Evolutionary conservation across 2,888 invertebrate genomes (phyloP), one percentile per base, ranked within the genome.

Genomic region (Lymantria dispar): DNA sequence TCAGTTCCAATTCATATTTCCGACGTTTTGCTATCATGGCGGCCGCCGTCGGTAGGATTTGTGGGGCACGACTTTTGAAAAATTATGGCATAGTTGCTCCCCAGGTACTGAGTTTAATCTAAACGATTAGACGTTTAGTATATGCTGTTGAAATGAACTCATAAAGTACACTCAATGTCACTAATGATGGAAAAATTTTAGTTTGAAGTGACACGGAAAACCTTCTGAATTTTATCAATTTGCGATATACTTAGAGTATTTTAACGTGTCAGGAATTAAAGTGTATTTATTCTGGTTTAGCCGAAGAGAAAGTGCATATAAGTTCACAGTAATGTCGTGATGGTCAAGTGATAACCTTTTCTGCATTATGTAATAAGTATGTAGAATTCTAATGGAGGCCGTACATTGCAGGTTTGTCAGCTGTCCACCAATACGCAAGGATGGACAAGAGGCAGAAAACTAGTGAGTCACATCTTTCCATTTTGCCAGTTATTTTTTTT

Each of bases 41-140:
- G 94, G 96, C 96, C 91, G 94, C 95, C 87, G 94, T 96, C 88
- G 95, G 96, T 92, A 94, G 96, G 92, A 94, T 96, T 94, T 96
- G 94, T 92, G 95, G 95, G 92, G 94, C 95, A 85, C 94, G 95
- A 87, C 94, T 97, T 89, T 93, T 97, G 80, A 96, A 95, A 94
- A 92, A 94, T 74, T 93, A 92, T 90, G 94, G 94, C 87, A 91
- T 94, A 79, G 88, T 94, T 80, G 86, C 94, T 77, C 94, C 94
- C 85, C 96, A 96, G 95, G 96, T 95, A 93, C 80, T 78, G 52
- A 69, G 74, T 74, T 68, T 68, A 52, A 61, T 66, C 58, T 67
- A 76, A 69, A 78, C 80, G 85, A 45, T 53, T 58, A 61, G 42
- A 56, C 56, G 54, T 54, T 59, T 65, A 59, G 59, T 62, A 54